phyloP scores from a whole-genome alignment of 2,113 vertebrate genomes.

The Percopsis transmontana region DNA sequence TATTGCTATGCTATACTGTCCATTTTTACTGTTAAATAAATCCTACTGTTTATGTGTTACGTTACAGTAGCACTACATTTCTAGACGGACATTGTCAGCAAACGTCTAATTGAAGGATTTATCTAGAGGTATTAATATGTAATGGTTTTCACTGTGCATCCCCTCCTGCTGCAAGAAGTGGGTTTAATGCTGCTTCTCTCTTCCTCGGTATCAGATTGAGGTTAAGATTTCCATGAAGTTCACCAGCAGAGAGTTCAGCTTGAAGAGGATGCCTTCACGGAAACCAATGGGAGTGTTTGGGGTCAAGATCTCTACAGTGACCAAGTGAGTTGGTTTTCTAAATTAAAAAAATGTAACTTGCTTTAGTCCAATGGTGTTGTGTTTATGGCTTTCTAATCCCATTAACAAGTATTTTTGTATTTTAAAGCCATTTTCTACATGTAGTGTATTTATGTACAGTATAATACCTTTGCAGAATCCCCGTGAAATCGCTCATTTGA shows the following conservation, averaged over 20 bases:
- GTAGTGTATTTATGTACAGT: no score
- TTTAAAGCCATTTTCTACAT: background rate
- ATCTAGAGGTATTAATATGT: no score
- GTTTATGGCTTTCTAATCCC: background rate
- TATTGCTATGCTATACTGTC: background rate
- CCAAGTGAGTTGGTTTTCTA: slow-evolving; percentile 85
- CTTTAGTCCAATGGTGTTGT: background rate
- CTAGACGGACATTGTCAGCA: no score
- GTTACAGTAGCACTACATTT: no score
- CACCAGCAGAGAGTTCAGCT: slow-evolving; percentile 94
- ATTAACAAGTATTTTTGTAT: background rate
- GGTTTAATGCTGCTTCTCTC: background rate
- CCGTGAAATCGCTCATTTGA: no score
- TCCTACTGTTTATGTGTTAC: no score
- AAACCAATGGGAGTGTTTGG: slow-evolving; percentile 96
- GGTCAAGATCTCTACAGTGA: slow-evolving; percentile 93
- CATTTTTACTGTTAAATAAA: background rate
- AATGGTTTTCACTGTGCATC: no score
- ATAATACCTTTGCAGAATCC: no score
- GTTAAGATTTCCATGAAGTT: slow-evolving; percentile 97
- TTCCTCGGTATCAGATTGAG: slow-evolving; percentile 82
- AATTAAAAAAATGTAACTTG: background rate
- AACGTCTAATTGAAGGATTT: no score
- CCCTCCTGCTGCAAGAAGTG: no score
- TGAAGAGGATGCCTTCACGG: slow-evolving; percentile 91